phyloP scores from a whole-genome alignment of 2,888 invertebrate genomes.

The Aphrophora alni region DNA sequence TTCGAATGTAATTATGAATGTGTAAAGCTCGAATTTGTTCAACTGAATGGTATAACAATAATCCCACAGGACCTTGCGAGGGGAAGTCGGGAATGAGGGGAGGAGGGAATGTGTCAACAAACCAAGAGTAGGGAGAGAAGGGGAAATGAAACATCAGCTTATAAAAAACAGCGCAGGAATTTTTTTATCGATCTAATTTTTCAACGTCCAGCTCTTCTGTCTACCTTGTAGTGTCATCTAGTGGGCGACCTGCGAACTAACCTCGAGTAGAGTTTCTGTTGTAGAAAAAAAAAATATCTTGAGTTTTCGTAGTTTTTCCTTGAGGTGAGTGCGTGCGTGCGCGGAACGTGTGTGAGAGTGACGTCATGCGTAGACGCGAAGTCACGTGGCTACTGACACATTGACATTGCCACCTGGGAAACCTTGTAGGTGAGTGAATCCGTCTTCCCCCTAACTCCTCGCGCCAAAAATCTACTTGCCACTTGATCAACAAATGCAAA shows the following conservation, averaged over 20 bases:
- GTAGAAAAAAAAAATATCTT: slow-evolving; percentile 34
- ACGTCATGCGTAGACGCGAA: slow-evolving; percentile 35
- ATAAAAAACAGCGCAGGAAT: slow-evolving; percentile 54
- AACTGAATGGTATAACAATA: not conserved
- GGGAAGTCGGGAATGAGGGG: slow-evolving; percentile 21
- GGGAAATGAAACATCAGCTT: slow-evolving; percentile 49
- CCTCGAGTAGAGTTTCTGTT: slow-evolving; percentile 11
- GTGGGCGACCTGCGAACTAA: slow-evolving; percentile 36
- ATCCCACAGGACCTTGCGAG: not conserved
- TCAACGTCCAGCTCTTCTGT: slow-evolving; percentile 34
- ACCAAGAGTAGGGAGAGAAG: slow-evolving; percentile 36
- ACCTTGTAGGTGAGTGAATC: not conserved
- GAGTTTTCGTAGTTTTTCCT: slow-evolving; percentile 39
- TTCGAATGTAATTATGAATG: too few species aligned
- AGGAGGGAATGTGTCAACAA: slow-evolving; percentile 37
- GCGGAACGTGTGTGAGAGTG: slow-evolving; percentile 35
- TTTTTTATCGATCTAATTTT: slow-evolving; percentile 54
- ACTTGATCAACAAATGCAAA: slow-evolving; percentile 7
- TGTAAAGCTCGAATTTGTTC: not conserved
- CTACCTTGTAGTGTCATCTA: slow-evolving; percentile 37
- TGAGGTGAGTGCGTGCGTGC: slow-evolving; percentile 36
- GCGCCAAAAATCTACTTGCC: slow-evolving; percentile 2
- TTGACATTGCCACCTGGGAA: slow-evolving; percentile 6
- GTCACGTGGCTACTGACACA: slow-evolving; percentile 28
- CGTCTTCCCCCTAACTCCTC: not conserved